Base-by-base conservation (phyloP, 1,140 invertebrate genomes). In the Bombus confusus region DNA sequence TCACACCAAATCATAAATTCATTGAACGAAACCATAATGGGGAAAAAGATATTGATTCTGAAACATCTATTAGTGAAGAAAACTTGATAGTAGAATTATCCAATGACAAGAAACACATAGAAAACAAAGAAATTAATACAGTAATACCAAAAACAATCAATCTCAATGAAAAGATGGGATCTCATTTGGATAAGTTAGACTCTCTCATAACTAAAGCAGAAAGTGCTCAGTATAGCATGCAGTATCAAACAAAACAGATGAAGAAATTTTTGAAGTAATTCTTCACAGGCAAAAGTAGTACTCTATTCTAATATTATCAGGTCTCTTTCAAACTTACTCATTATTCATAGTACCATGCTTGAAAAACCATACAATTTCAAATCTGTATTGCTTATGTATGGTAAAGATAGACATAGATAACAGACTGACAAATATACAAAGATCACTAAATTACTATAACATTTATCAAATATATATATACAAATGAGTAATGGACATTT, bases 191-290 rank as follows among this genome's bases (percentile, higher is more conserved):
- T 90, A 96, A 96, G 88, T 90, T 97, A 76, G 94, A 95, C 79
- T 93, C 95, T 3, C 89, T 98, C 85, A 96, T 97, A 25, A 93
- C 94, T 15, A 96, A 97, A 91, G 97, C 97, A 13, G 97, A 97
- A 73, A 96, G 96, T 73, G 97, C 97, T 25, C 95, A 97, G 87
- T 93, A 95, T 41, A 96, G 97, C 68, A 96, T 97, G 96, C 93
- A 95, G 12, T 95, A 96, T 89, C 97, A 97, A 92, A 96, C 96
- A n/a, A 97, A 97, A 91, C 96, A 97, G 93, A 97, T 97, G 96
- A 96, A 96, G 82, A 95, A 95, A 79, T 95, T 97, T 87, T 88
- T 97, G n/a, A 96, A 96, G 93, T 96, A 96, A 95, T 88, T 66
- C 64, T 69, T 41, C 37, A 31, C 12, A 13, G 47, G 3, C 10